phyloP scores from a whole-genome alignment of 2,113 vertebrate genomes.

The Ictalurus furcatus region DNA sequence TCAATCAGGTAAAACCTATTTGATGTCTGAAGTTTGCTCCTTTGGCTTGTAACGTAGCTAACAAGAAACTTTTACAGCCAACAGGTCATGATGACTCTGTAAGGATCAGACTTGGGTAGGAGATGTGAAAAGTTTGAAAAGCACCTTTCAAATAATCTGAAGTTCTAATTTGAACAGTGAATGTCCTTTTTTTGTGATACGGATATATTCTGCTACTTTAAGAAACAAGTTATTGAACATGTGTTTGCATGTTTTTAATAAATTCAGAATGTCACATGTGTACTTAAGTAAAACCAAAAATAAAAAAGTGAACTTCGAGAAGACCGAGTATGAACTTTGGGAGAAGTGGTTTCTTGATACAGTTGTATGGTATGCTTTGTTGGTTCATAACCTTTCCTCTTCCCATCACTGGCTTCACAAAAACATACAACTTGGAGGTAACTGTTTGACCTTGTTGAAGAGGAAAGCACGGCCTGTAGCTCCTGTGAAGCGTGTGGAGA shows the following conservation, averaged over 20 bases:
- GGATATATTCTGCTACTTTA: not conserved
- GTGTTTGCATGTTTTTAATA: not conserved
- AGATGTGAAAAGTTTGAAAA: not conserved
- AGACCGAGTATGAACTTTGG: not conserved
- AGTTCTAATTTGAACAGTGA: not conserved
- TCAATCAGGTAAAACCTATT: not conserved
- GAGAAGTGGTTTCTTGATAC: not conserved
- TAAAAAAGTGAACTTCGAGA: no score
- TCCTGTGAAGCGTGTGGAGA: conserved; percentile 96
- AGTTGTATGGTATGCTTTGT: not conserved
- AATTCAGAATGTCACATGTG: not conserved
- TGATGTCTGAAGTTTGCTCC: not conserved
- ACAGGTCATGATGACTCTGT: not conserved
- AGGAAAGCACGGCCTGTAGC: conserved; percentile 96
- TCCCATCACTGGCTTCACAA: not conserved
- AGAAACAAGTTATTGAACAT: not conserved
- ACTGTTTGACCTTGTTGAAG: conserved; percentile 86
- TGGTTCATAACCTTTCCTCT: not conserved
- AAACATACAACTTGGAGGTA: not conserved
- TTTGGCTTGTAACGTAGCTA: not conserved
- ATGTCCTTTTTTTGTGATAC: not conserved
- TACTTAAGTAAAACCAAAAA: not conserved
- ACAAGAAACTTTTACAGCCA: not conserved
- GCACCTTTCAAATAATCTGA: not conserved
- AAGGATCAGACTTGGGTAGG: not conserved